phyloP scores from a whole-genome alignment of 2,797 vertebrate genomes.

The Varecia variegata region DNA sequence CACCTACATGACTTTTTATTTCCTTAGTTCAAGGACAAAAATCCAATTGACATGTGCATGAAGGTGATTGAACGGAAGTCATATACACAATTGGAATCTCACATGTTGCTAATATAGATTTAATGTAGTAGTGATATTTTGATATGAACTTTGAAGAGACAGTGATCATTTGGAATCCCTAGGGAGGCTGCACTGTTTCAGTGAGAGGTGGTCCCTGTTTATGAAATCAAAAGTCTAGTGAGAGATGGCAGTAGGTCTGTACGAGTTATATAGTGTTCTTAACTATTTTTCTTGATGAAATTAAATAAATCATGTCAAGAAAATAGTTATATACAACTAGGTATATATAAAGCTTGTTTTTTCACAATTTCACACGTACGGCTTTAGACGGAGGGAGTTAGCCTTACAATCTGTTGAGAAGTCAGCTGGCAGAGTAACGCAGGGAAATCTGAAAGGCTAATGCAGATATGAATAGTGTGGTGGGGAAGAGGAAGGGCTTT shows the following conservation, averaged over 20 bases:
- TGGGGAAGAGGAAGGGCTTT: background rate
- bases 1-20: background rate
- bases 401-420: conserved; percentile 4
- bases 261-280: background rate
- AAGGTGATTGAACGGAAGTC: background rate
- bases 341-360: background rate
- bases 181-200: background rate
- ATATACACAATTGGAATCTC: background rate
- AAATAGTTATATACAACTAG: background rate
- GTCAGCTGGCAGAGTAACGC: background rate
- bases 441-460: background rate
- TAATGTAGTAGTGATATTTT: background rate
- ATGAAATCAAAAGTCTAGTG: background rate
- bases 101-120: background rate
- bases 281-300: conserved; percentile 12
- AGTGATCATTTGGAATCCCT: background rate
- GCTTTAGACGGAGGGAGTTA: conserved; percentile 15
- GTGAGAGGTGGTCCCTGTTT: background rate
- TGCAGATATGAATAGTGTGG: background rate
- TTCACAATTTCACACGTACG: background rate
- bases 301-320: background rate
- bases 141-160: background rate
- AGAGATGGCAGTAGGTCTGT: background rate
- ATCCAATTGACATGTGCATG: background rate
- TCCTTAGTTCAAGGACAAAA: background rate